Evolutionary conservation across 2,113 vertebrate species (phyloP), one percentile per base, ranked within the genome.

Genomic region (Catharus fuscescens): DNA sequence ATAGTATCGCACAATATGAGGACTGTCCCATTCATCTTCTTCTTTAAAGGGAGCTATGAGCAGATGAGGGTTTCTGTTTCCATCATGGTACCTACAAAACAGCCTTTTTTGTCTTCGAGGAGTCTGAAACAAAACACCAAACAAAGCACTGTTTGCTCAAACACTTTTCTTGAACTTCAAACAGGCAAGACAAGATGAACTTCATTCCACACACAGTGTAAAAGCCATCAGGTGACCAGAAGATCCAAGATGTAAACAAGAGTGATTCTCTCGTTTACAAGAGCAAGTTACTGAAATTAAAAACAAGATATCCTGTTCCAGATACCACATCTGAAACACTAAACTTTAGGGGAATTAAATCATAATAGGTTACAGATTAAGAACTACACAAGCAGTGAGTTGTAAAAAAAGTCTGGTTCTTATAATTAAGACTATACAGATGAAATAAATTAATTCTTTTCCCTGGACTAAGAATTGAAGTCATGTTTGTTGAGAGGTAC

Each of bases 21-120:
- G 99, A 65, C 98, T 99, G 86, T 99, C 99, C 99, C 99, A 99
- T 80, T 99, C 99, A 10, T 99, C 99, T 87, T 99, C 99, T 83
- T 99, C 99, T 92, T 98, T 99, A 72, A 99, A 97, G 44, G 99
- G 99, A 32, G 98, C 98, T n/a, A 99, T 98, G 86, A 99, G 97
- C 50, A 99, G 98, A 28, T 98, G 97, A 6, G 99, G 98, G 38
- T 98, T 99, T 88, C 95, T 95, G 59, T 98, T 97, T 24, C 99
- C 98, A 66, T 99, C 95, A 0, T 98, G 98, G 94, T 99, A 99
- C 84, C 99, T 98, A 90, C 99, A 99, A 96, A 98, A 99, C 53
- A 99, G 98, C 79, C 98, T 98, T 86, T 99, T 99, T 74, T 98
- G 98, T 64, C 98, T 98, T 48, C 83, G 96, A 45, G 98, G 97